Conservation (phyloP, 2,113 vertebrate genomes). For the Toxotes chatareus region DNA sequence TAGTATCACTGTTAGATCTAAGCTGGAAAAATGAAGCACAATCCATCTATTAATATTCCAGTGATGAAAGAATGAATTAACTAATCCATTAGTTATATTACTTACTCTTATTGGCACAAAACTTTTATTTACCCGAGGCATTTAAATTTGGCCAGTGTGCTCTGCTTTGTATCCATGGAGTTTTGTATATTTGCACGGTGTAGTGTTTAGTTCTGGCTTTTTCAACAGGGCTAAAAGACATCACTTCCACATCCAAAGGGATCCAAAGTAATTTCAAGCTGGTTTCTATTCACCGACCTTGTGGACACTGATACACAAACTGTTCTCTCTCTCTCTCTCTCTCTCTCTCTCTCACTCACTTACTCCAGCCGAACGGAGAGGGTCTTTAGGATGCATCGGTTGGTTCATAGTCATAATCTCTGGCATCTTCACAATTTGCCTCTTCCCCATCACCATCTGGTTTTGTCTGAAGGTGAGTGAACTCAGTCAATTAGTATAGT, state of each 20-base stretch:
- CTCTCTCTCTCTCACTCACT: background rate
- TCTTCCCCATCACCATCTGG: conserved; percentile 90
- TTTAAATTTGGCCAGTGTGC: background rate
- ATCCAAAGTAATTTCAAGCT: background rate
- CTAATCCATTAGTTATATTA: no score
- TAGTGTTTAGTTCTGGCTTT: background rate
- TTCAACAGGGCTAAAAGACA: background rate
- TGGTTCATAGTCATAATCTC: conserved; percentile 88
- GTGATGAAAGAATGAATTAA: background rate
- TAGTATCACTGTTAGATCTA: background rate
- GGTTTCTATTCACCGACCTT: background rate
- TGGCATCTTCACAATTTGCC: conserved; percentile 80
- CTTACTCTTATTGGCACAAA: background rate
- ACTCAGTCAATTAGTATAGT: background rate
- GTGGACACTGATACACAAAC: background rate
- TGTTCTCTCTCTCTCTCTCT: no score
- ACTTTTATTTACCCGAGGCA: background rate
- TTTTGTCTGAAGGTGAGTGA: conserved; percentile 89
- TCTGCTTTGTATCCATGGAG: background rate
- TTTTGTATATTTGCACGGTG: background rate
- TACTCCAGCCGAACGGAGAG: conserved; percentile 77
- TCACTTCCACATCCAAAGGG: background rate
- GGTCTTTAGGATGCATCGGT: conserved; percentile 84
- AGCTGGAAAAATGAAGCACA: background rate
- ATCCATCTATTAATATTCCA: background rate